A percentile compares a stretch with the other conserved stretches of the same genome.
Evolutionary conservation across 2,113 vertebrate genomes (phyloP).

Genomic region (Gallinago paraguaiae): DNA sequence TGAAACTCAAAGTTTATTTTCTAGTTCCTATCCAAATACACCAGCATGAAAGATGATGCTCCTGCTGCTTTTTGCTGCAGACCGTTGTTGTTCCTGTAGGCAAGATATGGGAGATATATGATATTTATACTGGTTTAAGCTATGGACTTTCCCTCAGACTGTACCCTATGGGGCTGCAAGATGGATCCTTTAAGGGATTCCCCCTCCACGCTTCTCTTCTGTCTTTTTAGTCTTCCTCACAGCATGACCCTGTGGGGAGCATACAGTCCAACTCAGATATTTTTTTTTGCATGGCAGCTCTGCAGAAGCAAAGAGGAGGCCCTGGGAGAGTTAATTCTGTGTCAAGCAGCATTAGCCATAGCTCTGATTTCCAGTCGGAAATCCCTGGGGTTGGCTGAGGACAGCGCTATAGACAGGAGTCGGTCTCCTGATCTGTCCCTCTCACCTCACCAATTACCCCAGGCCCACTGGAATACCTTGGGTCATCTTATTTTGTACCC

Average conservation of each 20-base stretch:
- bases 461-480: background rate
- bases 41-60: background rate
- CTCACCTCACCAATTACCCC: background rate
- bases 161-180: background rate
- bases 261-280: background rate
- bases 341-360: conserved; percentile 60
- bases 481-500: background rate
- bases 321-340: conserved; percentile 61
- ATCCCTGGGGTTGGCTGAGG: conserved; percentile 61
- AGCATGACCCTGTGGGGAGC: background rate
- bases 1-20: conserved; percentile 16
- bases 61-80: background rate
- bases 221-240: background rate
- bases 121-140: conserved; percentile 8
- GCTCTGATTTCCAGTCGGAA: conserved; percentile 57
- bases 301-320: conserved; percentile 21
- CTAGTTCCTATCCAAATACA: background rate
- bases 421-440: background rate
- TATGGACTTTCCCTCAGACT: background rate
- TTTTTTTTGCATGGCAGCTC: background rate
- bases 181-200: conserved; percentile 1
- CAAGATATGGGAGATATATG: background rate
- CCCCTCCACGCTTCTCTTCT: background rate
- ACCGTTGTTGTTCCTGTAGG: background rate
- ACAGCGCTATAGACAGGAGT: background rate